Evolutionary conservation across 2,888 invertebrate genomes (phyloP).

Genomic region (Drosophila picticornis): DNA sequence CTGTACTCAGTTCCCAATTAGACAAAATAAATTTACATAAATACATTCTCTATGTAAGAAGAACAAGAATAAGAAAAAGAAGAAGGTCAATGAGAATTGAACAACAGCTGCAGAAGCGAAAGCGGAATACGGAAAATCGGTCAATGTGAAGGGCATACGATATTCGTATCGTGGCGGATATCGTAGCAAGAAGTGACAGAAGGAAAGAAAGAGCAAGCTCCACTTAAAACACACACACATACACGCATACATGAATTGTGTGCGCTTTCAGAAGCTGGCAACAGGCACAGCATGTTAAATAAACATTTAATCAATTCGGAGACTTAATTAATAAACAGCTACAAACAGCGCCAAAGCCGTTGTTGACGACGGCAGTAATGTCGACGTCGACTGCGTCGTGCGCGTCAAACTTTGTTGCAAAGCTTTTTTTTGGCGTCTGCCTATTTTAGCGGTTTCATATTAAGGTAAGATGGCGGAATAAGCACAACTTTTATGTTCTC

Average conservation of each 20-base stretch:
- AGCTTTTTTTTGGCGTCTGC: conserved; percentile 16
- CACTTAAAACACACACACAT: conserved; percentile 5
- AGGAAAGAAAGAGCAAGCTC: conserved; percentile 15
- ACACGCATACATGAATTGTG: not conserved
- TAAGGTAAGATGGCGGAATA: not conserved
- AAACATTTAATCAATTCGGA: conserved; percentile 67
- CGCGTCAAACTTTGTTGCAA: conserved; percentile 14
- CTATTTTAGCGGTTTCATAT: conserved; percentile 12
- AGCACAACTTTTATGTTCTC: not conserved
- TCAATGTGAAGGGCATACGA: conserved; percentile 60
- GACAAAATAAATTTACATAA: conserved; percentile 1
- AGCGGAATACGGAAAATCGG: conserved; percentile 25
- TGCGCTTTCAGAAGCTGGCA: conserved; percentile 38
- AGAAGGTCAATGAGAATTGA: not conserved
- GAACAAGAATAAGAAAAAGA: not conserved
- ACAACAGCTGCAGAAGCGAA: conserved; percentile 6
- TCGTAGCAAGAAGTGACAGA: conserved; percentile 2
- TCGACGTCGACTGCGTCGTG: conserved; percentile 3
- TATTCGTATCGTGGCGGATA: conserved; percentile 6
- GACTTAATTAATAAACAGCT: conserved; percentile 49
- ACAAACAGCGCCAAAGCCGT: conserved; percentile 9
- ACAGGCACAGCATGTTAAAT: conserved; percentile 56
- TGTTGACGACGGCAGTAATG: conserved; percentile 4
- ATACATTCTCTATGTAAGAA: not conserved
- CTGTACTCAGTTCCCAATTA: not conserved